Evolutionary conservation across 2,797 vertebrate genomes (phyloP), one percentile per base, ranked within the genome.

Genomic region (Heliangelus exortis): DNA sequence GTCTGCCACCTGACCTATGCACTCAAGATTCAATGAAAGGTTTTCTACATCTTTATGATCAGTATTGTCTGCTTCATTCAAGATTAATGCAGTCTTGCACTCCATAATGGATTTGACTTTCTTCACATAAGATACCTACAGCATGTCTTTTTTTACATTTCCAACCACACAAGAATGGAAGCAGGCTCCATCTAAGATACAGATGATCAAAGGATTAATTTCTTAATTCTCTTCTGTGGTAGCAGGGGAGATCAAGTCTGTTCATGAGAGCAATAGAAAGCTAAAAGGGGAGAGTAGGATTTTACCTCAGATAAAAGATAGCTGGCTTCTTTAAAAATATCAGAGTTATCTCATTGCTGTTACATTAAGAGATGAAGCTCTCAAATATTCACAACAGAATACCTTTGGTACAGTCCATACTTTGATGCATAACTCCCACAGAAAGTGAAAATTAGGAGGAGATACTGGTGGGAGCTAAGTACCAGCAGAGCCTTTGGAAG

Each of bases 81-180:
- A 15, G 45, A 84, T 62, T 78, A 79, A 65, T 39, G 41, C 17
- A 62, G 11, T 83, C 41, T 81, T 55, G 15, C 21, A 5, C 43
- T 84, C 22, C 18, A 15, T 43, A 87, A 58, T 22, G 80, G 68
- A 45, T 62, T 83, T 89, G 12, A 84, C 91, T 94, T 92, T 92
- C 50, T 81, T 84, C 72, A 75, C 31, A 20, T 39, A 71, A 68
- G n/a, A 39, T 48, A 69, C 29, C 85, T 84, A 55, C 57, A 31
- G 20, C 47, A 66, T 29, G 87, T 91, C 48, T 68, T 54, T 78
- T 59, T 59, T 88, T 69, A 62, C 63, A 74, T 82, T 91, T 92
- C 25, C 43, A 74, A 13, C 43, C 13, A 19, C n/a, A 28, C 54
- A 67, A 51, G 21, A 80, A 67, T 39, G 39, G 36, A 68, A 82